Percentiles rank a stretch among this genome's conserved stretches.
Conservation (phyloP, 2,888 invertebrate species). For the Stenotaenia linearis region DNA sequence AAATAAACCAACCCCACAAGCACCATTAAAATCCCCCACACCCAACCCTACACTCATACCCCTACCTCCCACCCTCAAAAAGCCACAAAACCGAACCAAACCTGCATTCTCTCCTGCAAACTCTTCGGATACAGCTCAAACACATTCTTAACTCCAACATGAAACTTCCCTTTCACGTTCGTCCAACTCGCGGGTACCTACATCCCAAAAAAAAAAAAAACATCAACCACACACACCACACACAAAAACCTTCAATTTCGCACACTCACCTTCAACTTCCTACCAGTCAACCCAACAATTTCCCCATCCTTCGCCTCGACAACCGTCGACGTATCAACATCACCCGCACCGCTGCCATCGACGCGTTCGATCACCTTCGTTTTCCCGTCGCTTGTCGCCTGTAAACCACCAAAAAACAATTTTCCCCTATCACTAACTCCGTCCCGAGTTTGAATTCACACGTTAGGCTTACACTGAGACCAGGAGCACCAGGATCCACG, state of each 20-base stretch:
- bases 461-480: constrained; percentile 66
- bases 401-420: constrained; percentile 42
- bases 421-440: too few species aligned
- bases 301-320: constrained; percentile 63
- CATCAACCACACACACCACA: too few species aligned
- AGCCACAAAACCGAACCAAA: constrained; percentile 28
- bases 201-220: constrained; percentile 30
- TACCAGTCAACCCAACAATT: constrained; percentile 75
- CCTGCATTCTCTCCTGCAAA: constrained; percentile 67
- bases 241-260: too few species aligned
- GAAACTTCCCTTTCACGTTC: constrained; percentile 77
- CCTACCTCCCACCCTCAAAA: too few species aligned
- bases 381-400: constrained; percentile 82
- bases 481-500: constrained; percentile 92
- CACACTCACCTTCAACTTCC: constrained; percentile 70
- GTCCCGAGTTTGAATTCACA: too few species aligned
- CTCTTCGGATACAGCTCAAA: constrained; percentile 80
- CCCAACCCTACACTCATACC: too few species aligned
- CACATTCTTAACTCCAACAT: constrained; percentile 78
- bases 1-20: too few species aligned
- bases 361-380: constrained; percentile 89
- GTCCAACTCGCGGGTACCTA: constrained; percentile 76
- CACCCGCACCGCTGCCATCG: constrained; percentile 95
- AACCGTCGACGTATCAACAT: constrained; percentile 82
- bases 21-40: too few species aligned